phyloP scores from a whole-genome alignment of 2,113 vertebrate species.

The Syngnathus floridae region DNA sequence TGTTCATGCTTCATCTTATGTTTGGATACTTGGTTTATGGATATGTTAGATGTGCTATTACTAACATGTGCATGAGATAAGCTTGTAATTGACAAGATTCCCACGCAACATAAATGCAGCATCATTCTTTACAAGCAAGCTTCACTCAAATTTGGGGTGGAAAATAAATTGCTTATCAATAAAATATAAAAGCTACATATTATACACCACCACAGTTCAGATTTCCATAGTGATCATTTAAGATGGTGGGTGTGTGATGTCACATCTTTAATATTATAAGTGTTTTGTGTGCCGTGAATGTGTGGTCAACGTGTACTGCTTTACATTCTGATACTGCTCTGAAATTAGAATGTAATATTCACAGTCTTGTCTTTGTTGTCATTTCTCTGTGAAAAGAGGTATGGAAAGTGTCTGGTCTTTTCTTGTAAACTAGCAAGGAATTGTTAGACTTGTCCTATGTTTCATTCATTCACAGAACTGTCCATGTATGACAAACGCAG shows the following conservation, averaged over 20 bases:
- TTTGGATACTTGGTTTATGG: conserved; percentile 3
- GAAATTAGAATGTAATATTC: not conserved
- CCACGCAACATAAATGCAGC: conserved; percentile 33
- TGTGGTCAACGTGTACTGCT: not conserved
- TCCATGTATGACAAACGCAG: not conserved
- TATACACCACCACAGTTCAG: not conserved
- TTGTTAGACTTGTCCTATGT: not conserved
- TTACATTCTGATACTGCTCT: not conserved
- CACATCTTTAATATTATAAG: conserved; percentile 4
- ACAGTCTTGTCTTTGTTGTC: not conserved
- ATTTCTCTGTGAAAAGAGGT: conserved; percentile 10
- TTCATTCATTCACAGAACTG: not conserved
- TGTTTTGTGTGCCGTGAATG: conserved; percentile 4
- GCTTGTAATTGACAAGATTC: conserved; percentile 9
- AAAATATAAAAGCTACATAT: not conserved
- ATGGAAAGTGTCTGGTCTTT: not conserved
- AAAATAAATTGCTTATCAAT: not conserved
- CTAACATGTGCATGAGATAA: not conserved
- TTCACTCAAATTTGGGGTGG: conserved; percentile 3
- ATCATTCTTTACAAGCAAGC: conserved; percentile 3
- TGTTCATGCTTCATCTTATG: not conserved
- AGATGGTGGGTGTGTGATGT: not conserved
- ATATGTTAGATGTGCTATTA: conserved; percentile 1
- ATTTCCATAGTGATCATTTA: not conserved
- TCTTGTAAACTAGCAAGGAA: not conserved